Evolutionary conservation across 2,888 invertebrate genomes (phyloP), one percentile per base, ranked within the genome.

Genomic region (Ophraella communa): DNA sequence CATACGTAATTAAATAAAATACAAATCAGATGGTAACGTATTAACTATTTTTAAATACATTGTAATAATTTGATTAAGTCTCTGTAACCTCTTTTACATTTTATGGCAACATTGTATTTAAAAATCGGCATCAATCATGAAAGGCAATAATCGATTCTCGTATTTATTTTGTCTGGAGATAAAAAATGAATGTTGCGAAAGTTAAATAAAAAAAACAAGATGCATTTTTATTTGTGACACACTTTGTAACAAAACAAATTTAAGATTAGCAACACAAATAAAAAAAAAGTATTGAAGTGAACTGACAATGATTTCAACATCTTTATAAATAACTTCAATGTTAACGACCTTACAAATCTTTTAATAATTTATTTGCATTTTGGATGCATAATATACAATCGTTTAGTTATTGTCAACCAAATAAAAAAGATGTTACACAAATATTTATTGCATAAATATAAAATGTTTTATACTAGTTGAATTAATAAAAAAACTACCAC

Each of bases 131-230:
- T 39, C 45, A 60, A 63, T 45, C 24, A 44, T 51, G 24, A 54
- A 62, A 61, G 62, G 20, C 57, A 56, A 61, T 64, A 58, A 27
- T 51, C 49, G 27, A 51, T n/a, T 14, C 14, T 17, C 14, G 55
- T 73, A 67, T 73, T 73, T 73, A 66, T 70, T 70, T 68, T 72
- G 73, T 72, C 73, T 73, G 73, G 71, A 73, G 72, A 73, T 72
- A 73, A 72, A 73, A 72, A 71, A 52, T 68, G 71, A 71, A 71
- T 51, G 24, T 73, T 73, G 71, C 70, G 71, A 71, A 72, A 72
- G 71, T 62, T 64, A 72, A 71, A 70, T 65, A 39, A 73, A 73
- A 69, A 73, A 74, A 67, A 70, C 67, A 66, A 17, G 49, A 51
- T 55, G 60, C 68, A 67, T 66, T 61, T 51, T 67, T 69, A 69